Percentiles rank a stretch among this genome's conserved stretches.
Evolutionary conservation across 2,888 invertebrate genomes (phyloP).

Genomic region (Brenthis daphne): DNA sequence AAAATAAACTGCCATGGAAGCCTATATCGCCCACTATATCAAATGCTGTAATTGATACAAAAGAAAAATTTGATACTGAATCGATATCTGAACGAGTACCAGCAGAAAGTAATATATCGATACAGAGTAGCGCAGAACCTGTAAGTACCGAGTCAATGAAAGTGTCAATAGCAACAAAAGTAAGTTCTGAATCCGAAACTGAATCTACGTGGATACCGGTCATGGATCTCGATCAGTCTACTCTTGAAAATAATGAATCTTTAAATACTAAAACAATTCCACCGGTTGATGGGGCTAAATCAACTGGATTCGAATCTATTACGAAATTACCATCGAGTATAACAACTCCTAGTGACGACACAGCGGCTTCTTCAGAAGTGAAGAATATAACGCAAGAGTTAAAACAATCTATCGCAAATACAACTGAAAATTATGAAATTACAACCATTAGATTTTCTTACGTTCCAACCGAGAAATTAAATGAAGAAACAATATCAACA

Average conservation of each 20-base stretch:
- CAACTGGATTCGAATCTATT: constrained; percentile 76
- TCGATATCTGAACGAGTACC: constrained; percentile 59
- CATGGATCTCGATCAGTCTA: constrained; percentile 49
- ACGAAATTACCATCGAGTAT: constrained; percentile 72
- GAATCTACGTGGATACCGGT: constrained; percentile 57
- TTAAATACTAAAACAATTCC: constrained; percentile 56
- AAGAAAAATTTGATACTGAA: constrained; percentile 48
- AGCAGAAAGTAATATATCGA: constrained; percentile 64
- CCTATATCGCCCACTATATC: constrained; percentile 50
- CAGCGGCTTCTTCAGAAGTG: constrained; percentile 52
- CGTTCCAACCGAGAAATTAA: constrained; percentile 60
- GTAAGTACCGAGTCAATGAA: constrained; percentile 48
- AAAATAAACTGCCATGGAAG: constrained; percentile 62
- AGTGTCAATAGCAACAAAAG: constrained; percentile 11
- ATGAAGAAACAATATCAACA: constrained; percentile 46
- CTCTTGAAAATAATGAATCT: constrained; percentile 46
- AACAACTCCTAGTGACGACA: constrained; percentile 73
- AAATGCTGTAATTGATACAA: constrained; percentile 44
- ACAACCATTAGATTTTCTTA: constrained; percentile 76
- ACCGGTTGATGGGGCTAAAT: constrained; percentile 60
- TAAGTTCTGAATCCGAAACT: constrained; percentile 39
- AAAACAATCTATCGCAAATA: constrained; percentile 40
- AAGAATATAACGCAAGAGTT: constrained; percentile 52
- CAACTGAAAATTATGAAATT: constrained; percentile 66
- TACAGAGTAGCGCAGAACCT: constrained; percentile 57